Percentiles rank a stretch among this genome's conserved stretches.
phyloP scores from a whole-genome alignment of 2,888 invertebrate genomes.

The Gortyna flavago region DNA sequence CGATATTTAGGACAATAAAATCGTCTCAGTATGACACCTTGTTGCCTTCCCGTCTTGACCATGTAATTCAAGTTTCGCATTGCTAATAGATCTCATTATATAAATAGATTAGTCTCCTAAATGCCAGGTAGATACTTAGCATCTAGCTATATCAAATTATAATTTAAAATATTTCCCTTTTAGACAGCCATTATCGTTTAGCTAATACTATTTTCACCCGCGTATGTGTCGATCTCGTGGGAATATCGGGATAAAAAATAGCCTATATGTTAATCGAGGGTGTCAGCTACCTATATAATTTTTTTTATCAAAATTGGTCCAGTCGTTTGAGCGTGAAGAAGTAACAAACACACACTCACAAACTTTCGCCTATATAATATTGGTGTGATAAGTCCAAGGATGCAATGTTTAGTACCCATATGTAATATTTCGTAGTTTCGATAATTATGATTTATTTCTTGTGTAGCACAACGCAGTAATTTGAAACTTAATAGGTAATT shows the following conservation, averaged over 20 bases:
- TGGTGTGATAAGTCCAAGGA: no score
- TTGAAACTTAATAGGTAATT: not conserved
- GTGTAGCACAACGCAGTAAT: not conserved
- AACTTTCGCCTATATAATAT: no score
- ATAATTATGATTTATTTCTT: conserved; percentile 4
- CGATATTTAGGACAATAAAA: conserved; percentile 17
- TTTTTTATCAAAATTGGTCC: no score
- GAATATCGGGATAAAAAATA: no score
- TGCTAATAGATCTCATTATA: conserved; percentile 57
- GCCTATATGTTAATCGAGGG: no score
- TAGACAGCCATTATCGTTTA: conserved; percentile 6
- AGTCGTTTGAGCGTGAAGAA: no score
- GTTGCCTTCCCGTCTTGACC: conserved; percentile 18
- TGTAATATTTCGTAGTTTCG: conserved; percentile 13
- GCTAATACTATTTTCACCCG: no score
- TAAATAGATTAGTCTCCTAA: conserved; percentile 38
- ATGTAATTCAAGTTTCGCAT: conserved; percentile 40
- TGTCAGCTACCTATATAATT: no score
- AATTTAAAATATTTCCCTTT: conserved; percentile 25
- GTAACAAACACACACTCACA: no score
- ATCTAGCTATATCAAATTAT: conserved; percentile 7
- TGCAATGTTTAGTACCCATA: conserved; percentile 18
- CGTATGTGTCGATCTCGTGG: no score
- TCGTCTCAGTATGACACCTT: not conserved
- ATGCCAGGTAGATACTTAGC: conserved; percentile 6